Evolutionary conservation across 1,140 invertebrate species (phyloP), one percentile per base, ranked within the genome.

Genomic region (Drosophila repletoides): DNA sequence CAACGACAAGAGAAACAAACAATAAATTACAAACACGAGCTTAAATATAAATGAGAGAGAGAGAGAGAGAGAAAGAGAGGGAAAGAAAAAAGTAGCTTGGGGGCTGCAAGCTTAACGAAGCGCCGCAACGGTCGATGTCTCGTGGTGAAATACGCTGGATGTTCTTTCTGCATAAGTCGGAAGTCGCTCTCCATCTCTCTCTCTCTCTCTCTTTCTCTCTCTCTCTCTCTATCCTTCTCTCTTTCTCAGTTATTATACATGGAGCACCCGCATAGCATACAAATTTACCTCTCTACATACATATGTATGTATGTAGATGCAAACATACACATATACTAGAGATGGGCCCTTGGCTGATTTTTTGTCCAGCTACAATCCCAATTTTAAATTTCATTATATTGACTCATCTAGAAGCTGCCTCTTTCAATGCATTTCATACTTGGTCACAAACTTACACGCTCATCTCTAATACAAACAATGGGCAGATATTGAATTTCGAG

Each of bases 401-500:
- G n/a, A n/a, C n/a, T n/a, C n/a, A n/a, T n/a, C n/a, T n/a, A n/a
- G n/a, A n/a, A n/a, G n/a, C n/a, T n/a, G n/a, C n/a, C n/a, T n/a
- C n/a, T n/a, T n/a, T n/a, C n/a, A n/a, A n/a, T n/a, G n/a, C n/a
- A n/a, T n/a, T n/a, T n/a, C n/a, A n/a, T n/a, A n/a, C n/a, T n/a
- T n/a, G n/a, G n/a, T n/a, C n/a, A n/a, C n/a, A n/a, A n/a, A n/a
- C n/a, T n/a, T n/a, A n/a, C n/a, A n/a, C n/a, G n/a, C n/a, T n/a
- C n/a, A n/a, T n/a, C n/a, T n/a, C n/a, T n/a, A n/a, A n/a, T n/a
- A n/a, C n/a, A n/a, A n/a, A n/a, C n/a, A 28, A 40, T 59, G 61
- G 72, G 55, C 71, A 74, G 63, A 52, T 74, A 74, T 68, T 74
- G 71, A 71, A 65, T 74, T 74, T 74, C 71, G 67, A 74, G 72